These are phyloP conservation scores for Imbricaverruca yamaguchii DNA, from an alignment of 2,888 invertebrate genomes.

Conservation along the genomic window DNA sequence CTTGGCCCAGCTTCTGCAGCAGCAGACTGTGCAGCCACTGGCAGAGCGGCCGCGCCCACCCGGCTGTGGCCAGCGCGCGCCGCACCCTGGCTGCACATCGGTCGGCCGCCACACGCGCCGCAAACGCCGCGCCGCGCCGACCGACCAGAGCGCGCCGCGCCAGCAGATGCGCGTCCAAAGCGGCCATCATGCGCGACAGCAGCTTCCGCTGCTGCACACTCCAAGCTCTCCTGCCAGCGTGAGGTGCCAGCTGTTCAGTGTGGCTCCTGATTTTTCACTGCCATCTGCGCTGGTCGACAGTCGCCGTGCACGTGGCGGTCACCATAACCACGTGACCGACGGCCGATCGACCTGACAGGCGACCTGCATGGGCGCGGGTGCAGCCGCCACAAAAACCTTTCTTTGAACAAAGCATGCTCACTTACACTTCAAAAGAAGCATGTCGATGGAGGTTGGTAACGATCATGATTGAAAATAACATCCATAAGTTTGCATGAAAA, in stretches of 20 bases:
- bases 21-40: constrained; percentile 70
- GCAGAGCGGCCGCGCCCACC: constrained; percentile 63
- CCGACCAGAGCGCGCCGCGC: neutral
- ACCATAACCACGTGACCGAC: neutral
- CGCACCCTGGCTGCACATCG: constrained; percentile 46
- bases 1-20: constrained; percentile 57
- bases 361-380: neutral
- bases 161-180: neutral
- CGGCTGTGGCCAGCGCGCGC: constrained; percentile 57
- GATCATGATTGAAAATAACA: no score
- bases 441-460: no score
- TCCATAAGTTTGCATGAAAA: no score
- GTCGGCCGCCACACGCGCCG: constrained; percentile 2
- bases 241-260: no score
- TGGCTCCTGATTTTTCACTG: no score
- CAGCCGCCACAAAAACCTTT: neutral
- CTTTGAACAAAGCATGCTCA: no score
- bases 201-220: neutral
- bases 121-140: constrained; percentile 9
- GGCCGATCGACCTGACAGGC: neutral
- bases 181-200: neutral
- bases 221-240: neutral
- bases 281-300: neutral
- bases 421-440: no score
- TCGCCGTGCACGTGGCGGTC: neutral